Percentiles rank a stretch among this genome's conserved stretches.
Evolutionary conservation across 64 coral and sea anemone genomes (phyloP).

Genomic region (Acropora tenuis): DNA sequence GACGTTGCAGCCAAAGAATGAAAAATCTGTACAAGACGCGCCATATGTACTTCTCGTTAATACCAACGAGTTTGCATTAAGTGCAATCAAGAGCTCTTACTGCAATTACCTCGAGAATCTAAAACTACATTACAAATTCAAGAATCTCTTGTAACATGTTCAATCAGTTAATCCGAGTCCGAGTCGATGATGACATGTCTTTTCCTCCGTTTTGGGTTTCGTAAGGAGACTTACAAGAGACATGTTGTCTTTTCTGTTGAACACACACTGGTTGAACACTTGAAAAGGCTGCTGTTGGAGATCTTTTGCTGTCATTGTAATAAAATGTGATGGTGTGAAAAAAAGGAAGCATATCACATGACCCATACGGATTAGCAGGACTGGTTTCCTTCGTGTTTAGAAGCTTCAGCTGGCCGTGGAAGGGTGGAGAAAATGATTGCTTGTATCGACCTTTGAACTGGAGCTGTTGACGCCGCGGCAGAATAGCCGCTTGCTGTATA

Average conservation of each 20-base stretch:
- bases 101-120: too few species aligned
- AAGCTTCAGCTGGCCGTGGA: background rate
- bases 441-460: background rate
- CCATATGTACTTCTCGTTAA: too few species aligned
- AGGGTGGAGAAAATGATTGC: background rate
- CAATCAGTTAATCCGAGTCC: too few species aligned
- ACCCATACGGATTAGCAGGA: background rate
- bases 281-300: conserved; percentile 25
- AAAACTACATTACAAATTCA: too few species aligned
- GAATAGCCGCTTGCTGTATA: conserved; percentile 34
- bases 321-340: background rate
- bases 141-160: too few species aligned
- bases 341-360: too few species aligned
- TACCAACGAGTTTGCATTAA: too few species aligned
- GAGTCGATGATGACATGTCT: too few species aligned
- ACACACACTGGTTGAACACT: conserved; percentile 45
- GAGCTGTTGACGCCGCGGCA: background rate
- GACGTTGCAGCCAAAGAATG: too few species aligned
- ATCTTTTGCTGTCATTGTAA: conserved; percentile 18
- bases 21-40: too few species aligned
- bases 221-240: background rate
- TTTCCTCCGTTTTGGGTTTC: too few species aligned
- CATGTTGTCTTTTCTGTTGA: background rate
- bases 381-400: background rate
- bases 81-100: too few species aligned